Percentiles rank a stretch among this genome's conserved stretches.
Evolutionary conservation across 2,113 vertebrate species (phyloP).

Genomic region (Aptenodytes patagonicus): DNA sequence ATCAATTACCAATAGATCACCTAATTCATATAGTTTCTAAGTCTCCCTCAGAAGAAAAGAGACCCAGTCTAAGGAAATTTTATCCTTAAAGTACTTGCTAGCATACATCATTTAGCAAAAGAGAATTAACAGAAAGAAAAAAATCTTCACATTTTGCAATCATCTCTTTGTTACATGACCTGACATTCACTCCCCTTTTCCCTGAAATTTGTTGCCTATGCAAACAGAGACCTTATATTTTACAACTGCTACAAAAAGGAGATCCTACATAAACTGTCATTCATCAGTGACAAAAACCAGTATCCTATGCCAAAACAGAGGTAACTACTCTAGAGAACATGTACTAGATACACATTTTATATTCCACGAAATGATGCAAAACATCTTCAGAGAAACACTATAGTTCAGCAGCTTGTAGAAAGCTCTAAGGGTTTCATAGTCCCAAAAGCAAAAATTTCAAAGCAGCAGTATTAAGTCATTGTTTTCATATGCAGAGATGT

Average conservation of each 20-base stretch:
- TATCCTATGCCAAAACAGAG: neutral
- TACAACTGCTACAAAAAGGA: neutral
- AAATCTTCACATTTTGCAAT: neutral
- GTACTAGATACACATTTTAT: neutral
- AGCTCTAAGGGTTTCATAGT: neutral
- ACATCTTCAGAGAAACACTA: neutral
- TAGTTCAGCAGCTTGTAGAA: neutral
- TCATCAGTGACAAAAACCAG: neutral
- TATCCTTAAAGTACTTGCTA: neutral
- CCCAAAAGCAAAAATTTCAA: neutral
- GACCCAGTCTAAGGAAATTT: neutral
- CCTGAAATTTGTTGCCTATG: neutral
- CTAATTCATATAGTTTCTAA: neutral
- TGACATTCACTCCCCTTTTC: neutral
- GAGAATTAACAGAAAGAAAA: neutral
- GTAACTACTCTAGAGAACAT: neutral
- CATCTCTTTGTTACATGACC: neutral
- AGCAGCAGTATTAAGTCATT: neutral
- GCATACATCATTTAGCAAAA: neutral
- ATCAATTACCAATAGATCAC: neutral
- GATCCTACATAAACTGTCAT: neutral
- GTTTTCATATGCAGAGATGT: neutral
- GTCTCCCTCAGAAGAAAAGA: neutral
- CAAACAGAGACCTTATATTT: neutral
- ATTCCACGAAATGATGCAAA: neutral